Base-by-base conservation (phyloP, 30 jellyfish, hydroid and myxozoan genomes). In the Catostylus mosaicus region DNA sequence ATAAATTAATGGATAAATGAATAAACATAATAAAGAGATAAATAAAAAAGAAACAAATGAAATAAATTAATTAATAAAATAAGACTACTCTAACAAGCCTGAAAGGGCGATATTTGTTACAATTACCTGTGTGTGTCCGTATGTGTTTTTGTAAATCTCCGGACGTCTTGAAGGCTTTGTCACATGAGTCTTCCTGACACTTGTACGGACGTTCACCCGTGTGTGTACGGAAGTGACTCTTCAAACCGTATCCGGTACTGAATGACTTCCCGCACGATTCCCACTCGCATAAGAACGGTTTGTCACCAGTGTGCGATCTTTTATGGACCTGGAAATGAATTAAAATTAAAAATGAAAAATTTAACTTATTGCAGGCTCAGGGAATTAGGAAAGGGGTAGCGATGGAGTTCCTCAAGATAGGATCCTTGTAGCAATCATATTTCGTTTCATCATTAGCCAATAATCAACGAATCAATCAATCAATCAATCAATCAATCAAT, bases 181-280 rank as follows among this genome's bases (percentile, higher is more conserved):
- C 88, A 40, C 99, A 94, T 0, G 77, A 87, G 9, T 56, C 95
- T 34, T 94, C 96, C 45, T 83, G 95, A 57, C 99, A 94, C 75
- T 94, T 94, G 72, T 94, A 94, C 31, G 99, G 99, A 9, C 99
- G 67, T 73, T 94, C 99, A 30, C 96, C 96, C 1, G 99, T 94
- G 77, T 94, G 99, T 7, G 99, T 94, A 45, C 99, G 96, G 76
- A 36, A 94, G 67, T 94, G 99, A 46, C 98, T 90, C 72, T 94
- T 94, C 64, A 94, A 71, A n/a, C 99, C 99, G 87, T 94, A 94
- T 0, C 99, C 99, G 78, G 99, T 94, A 75, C 98, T 94, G 78
- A 94, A 94, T 38, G 88, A 82, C 73, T 88, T 88, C 19, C 96
- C 97, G 52, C 99, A 94, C 8, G 90, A 78, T 59, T 83, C 99